Percentiles rank a stretch among this genome's conserved stretches.
These are phyloP conservation scores for Petaurus breviceps DNA, from an alignment of 2,113 vertebrate species.

Conservation along the genomic window DNA sequence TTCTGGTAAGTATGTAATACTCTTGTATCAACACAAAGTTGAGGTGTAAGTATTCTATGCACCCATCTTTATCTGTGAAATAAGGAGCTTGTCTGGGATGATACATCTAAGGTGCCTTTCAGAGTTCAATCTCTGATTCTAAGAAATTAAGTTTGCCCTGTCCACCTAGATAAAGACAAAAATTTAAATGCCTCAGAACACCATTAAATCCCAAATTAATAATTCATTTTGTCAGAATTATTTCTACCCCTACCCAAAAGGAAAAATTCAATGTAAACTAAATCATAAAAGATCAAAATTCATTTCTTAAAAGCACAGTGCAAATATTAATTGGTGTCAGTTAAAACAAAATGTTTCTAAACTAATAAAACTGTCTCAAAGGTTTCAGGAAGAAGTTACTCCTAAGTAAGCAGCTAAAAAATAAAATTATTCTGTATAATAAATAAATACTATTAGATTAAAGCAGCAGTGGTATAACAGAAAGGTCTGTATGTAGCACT, in stretches of 20 bases:
- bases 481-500: not conserved
- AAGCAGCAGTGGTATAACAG: not conserved
- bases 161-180: not conserved
- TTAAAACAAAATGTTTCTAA: constrained; percentile 22
- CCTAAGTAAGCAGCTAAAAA: not conserved
- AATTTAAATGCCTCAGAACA: not conserved
- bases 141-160: not conserved
- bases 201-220: constrained; percentile 33
- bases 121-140: not conserved
- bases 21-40: constrained; percentile 10
- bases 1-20: not conserved
- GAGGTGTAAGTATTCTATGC: not conserved
- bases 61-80: not conserved
- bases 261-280: constrained; percentile 16
- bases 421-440: not conserved
- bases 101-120: not conserved
- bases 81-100: not conserved
- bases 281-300: constrained; percentile 25
- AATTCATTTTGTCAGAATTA: not conserved
- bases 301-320: constrained; percentile 33
- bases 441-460: not conserved
- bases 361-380: not conserved
- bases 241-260: constrained; percentile 17
- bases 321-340: constrained; percentile 11
- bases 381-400: not conserved